phyloP scores from a whole-genome alignment of 2,797 vertebrate genomes.

The Echiichthys vipera region DNA sequence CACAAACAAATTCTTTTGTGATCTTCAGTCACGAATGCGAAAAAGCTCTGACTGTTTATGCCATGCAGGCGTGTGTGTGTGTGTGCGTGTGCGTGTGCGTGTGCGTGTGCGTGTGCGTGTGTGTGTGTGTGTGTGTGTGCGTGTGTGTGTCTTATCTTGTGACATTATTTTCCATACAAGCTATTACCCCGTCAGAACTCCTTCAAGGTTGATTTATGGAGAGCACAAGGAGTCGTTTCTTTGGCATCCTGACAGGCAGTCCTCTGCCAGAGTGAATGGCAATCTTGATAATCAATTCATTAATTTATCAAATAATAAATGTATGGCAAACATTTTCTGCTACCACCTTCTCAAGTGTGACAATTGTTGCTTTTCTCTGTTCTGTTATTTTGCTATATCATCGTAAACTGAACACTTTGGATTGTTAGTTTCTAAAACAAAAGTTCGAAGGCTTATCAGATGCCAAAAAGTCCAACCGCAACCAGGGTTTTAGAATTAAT shows the following conservation, averaged over 20 bases:
- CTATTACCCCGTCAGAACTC: conserved; percentile 65
- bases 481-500: neutral
- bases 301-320: too few species aligned
- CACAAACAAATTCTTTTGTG: too few species aligned
- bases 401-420: neutral
- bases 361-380: neutral
- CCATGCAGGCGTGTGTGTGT: too few species aligned
- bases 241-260: conserved; percentile 66
- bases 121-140: conserved; percentile 25
- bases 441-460: neutral
- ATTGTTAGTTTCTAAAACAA: too few species aligned
- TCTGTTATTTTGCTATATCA: neutral
- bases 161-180: conserved; percentile 62
- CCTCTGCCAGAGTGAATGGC: conserved; percentile 56
- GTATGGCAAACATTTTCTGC: too few species aligned
- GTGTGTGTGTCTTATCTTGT: conserved; percentile 47
- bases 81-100: too few species aligned
- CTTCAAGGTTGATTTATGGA: conserved; percentile 74
- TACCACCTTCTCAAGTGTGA: too few species aligned
- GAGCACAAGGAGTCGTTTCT: conserved; percentile 69
- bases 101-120: conserved; percentile 10
- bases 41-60: too few species aligned
- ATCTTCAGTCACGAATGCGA: too few species aligned
- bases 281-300: too few species aligned
- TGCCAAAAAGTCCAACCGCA: neutral